Percentiles rank a stretch among this genome's conserved stretches.
Evolutionary conservation across 1,140 invertebrate species (phyloP).

Genomic region (Drosophila nebulosa): DNA sequence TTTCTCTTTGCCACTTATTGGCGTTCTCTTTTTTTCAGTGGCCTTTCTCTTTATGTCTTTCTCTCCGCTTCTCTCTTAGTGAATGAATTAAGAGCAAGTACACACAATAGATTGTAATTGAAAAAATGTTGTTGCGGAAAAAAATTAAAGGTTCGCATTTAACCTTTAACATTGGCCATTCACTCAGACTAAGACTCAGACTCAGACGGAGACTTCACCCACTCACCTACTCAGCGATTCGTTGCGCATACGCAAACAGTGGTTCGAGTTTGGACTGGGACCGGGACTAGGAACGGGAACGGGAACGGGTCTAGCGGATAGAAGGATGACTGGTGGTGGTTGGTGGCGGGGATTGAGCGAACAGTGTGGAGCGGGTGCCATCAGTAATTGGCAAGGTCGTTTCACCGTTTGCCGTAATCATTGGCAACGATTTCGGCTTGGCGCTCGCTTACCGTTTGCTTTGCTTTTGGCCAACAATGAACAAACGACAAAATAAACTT

Average conservation of each 20-base stretch:
- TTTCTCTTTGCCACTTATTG: neutral
- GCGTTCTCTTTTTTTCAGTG: neutral
- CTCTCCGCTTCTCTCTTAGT: conserved; percentile 24
- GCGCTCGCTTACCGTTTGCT: conserved; percentile 43
- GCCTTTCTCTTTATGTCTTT: neutral
- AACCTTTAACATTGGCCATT: conserved; percentile 50
- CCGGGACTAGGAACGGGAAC: conserved; percentile 4
- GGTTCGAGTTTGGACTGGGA: conserved; percentile 14
- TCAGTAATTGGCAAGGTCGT: conserved; percentile 75
- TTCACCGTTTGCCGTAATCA: conserved; percentile 72
- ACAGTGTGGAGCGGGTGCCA: conserved; percentile 18
- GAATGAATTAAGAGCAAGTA: conserved; percentile 35
- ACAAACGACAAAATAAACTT: conserved; percentile 54
- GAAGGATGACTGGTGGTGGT: neutral
- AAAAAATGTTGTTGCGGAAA: conserved; percentile 4
- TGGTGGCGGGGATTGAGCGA: too few relatives aligned
- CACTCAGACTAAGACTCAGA: neutral
- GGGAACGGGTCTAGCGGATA: neutral
- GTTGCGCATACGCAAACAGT: conserved; percentile 54
- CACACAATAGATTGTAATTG: neutral
- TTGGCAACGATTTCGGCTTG: conserved; percentile 60
- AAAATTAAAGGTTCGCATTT: conserved; percentile 52
- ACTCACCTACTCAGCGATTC: conserved; percentile 44
- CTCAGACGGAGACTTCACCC: neutral
- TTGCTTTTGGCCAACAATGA: conserved; percentile 46